Percentiles rank a stretch among this genome's conserved stretches.
Conservation (phyloP, 2,797 vertebrate genomes). For the Thripadectes ignobilis region DNA sequence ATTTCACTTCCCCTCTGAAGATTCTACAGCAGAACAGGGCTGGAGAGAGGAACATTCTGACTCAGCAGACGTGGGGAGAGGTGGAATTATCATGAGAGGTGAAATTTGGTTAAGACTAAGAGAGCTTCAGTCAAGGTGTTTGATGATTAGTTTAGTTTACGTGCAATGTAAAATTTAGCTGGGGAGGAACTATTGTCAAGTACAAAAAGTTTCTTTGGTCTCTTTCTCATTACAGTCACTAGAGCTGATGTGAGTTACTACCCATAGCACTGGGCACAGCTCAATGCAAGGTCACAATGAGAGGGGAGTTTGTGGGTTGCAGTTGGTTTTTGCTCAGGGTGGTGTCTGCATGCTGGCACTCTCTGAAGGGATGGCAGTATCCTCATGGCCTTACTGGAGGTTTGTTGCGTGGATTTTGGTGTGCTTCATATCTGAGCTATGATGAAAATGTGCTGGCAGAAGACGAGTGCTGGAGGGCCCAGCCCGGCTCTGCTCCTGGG, state of each 20-base stretch:
- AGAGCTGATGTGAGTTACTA: not conserved
- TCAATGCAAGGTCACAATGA: fast-evolving
- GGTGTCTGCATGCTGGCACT: not conserved
- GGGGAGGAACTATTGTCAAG: not conserved
- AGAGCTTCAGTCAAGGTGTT: not conserved
- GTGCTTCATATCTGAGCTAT: not conserved
- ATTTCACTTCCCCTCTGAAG: not conserved
- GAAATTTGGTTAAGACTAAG: not conserved
- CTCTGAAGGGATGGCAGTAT: fast-evolving
- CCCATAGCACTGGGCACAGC: not conserved
- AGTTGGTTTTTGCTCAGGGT: not conserved
- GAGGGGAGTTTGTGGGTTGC: not conserved
- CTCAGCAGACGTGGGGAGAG: not conserved
- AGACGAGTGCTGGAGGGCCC: not conserved
- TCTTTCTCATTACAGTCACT: not conserved
- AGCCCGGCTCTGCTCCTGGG: not conserved
- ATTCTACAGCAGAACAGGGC: fast-evolving
- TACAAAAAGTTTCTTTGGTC: not conserved
- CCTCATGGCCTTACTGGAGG: not conserved
- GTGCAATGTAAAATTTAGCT: not conserved
- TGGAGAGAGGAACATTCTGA: not conserved
- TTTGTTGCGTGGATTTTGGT: not conserved
- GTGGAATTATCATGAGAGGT: not conserved
- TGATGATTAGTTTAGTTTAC: not conserved
- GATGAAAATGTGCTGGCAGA: not conserved